Base-by-base conservation (phyloP, 2,888 invertebrate genomes). In the Coelopa pilipes region DNA sequence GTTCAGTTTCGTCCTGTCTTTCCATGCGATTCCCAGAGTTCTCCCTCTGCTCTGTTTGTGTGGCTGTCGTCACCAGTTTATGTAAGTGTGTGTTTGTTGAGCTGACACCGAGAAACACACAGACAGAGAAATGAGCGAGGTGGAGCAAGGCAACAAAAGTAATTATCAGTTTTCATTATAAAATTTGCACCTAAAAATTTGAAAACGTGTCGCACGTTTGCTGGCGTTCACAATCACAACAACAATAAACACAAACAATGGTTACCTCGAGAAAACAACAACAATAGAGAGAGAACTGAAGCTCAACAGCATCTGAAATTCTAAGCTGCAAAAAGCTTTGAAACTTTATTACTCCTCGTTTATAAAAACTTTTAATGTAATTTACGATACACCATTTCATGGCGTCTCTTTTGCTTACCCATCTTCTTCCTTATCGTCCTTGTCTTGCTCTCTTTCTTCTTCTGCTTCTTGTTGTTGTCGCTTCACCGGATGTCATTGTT, bases 101-200 rank as follows among this genome's bases (percentile, higher is more conserved):
- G 13, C 5, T 59, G 12, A 19, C 57, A n/a, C 57, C n/a, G 10
- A 45, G 11, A 46, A 46, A 24, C 60, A 49, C 50, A 15, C 60
- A 70, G 46, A 24, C 4, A n/a, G 1, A 46, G 9, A 60, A 59
- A 70, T 60, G 62, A 45, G 45, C 5, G 7, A 34, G 62, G 50
- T 62, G 49, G 50, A 62, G 21, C n/a, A 49, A 34, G 34, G 34
- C 49, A 66, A 71, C 65, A 53, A 71, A 71, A 63, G 46, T 71
- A 53, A 71, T 71, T 65, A 71, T 50, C 63, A 71, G 45, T 71
- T 55, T 71, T 55, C 65, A 55, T 63, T 71, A 71, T 53, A 71
- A 70, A 63, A 55, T 71, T 71, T 71, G 45, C 65, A 71, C 63
- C 63, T 71, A 19, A 55, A 65, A 71, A 45, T 63, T 63, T 12